Evolutionary conservation across 1,140 invertebrate species (phyloP).

Genomic region (Hycleus phaleratus): DNA sequence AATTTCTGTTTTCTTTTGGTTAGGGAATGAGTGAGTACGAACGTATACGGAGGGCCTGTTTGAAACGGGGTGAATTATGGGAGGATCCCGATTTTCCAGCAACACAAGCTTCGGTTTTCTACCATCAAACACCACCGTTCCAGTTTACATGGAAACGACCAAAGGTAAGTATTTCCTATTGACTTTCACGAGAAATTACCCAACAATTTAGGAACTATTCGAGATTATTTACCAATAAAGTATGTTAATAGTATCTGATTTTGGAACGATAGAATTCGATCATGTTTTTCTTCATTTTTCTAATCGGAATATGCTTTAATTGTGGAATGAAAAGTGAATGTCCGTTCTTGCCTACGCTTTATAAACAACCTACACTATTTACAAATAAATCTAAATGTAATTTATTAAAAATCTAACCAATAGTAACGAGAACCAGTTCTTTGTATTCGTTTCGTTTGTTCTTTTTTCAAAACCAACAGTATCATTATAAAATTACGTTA

Average conservation of each 20-base stretch:
- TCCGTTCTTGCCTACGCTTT: not conserved
- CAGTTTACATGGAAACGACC: conserved; percentile 87
- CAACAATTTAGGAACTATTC: too few species aligned
- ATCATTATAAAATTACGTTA: too few species aligned
- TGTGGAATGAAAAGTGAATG: not conserved
- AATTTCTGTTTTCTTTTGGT: not conserved
- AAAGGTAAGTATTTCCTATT: conserved; percentile 52
- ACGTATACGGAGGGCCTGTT: conserved; percentile 68
- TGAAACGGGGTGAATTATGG: conserved; percentile 76
- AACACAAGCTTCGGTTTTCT: conserved; percentile 80
- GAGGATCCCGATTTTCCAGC: conserved; percentile 88
- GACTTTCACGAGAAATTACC: too few species aligned
- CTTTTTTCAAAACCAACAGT: too few species aligned
- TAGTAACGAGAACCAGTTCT: not conserved
- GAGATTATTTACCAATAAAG: too few species aligned
- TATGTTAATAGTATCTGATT: not conserved
- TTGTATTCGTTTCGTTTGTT: not conserved
- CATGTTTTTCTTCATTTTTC: too few species aligned
- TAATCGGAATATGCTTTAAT: not conserved
- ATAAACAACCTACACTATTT: not conserved
- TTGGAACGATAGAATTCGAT: not conserved
- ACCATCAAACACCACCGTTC: conserved; percentile 87
- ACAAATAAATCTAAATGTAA: not conserved
- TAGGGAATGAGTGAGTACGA: conserved; percentile 66
- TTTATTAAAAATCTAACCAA: not conserved